Percentiles rank a stretch among this genome's conserved stretches.
phyloP scores from a whole-genome alignment of 2,113 vertebrate species.

The Balaeniceps rex region DNA sequence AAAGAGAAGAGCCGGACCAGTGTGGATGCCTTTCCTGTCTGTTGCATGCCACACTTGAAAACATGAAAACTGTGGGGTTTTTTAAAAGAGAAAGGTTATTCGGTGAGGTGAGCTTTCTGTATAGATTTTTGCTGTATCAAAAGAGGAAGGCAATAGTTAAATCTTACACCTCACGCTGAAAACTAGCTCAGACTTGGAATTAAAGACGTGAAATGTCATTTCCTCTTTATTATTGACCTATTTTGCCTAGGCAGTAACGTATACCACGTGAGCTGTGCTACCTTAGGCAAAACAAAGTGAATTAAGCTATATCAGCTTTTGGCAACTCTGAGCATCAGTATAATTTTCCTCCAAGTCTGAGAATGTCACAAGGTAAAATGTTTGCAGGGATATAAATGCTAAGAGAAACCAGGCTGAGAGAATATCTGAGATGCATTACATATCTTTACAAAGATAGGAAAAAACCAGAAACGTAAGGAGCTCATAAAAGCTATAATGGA shows the following conservation, averaged over 20 bases:
- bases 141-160: neutral
- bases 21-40: neutral
- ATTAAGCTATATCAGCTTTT: neutral
- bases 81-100: neutral
- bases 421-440: neutral
- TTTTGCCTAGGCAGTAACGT: neutral
- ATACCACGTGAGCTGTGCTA: neutral
- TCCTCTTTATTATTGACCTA: neutral
- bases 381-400: neutral
- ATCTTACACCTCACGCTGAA: neutral
- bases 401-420: neutral
- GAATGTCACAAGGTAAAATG: neutral
- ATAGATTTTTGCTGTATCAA: neutral
- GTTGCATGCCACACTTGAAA: neutral
- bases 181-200: neutral
- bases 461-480: neutral
- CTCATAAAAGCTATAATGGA: neutral
- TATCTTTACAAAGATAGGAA: neutral
- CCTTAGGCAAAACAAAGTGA: neutral
- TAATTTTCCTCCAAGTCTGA: neutral
- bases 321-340: neutral
- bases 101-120: fast-evolving
- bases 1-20: neutral
- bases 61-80: neutral
- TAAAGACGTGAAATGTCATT: neutral